phyloP scores from a whole-genome alignment of 2,797 vertebrate genomes.

The Falco cherrug region DNA sequence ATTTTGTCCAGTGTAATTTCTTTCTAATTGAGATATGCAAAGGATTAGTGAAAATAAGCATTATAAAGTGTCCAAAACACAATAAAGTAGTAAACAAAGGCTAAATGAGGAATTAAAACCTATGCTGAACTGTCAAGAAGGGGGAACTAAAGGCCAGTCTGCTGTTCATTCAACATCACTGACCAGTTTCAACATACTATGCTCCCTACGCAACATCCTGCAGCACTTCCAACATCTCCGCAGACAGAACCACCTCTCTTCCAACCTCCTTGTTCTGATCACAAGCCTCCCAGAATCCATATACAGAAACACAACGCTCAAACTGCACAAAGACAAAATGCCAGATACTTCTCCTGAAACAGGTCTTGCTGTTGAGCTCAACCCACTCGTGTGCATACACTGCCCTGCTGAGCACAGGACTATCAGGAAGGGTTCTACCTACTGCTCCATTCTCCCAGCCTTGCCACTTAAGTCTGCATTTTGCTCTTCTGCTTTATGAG shows the following conservation, averaged over 20 bases:
- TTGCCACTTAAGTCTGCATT: neutral
- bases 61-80: neutral
- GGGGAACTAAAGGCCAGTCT: neutral
- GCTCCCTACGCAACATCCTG: neutral
- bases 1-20: neutral
- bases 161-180: neutral
- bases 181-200: neutral
- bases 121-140: fast-evolving
- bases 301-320: fast-evolving
- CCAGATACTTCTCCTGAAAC: neutral
- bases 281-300: neutral
- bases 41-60: neutral
- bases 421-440: neutral
- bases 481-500: neutral
- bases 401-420: neutral
- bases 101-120: neutral
- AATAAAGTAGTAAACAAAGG: neutral
- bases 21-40: neutral
- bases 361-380: fast-evolving
- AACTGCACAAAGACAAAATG: neutral
- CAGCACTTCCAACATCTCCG: neutral
- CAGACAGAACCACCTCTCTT: neutral
- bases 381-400: fast-evolving
- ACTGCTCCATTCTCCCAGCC: neutral
- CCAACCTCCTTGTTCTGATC: neutral